Evolutionary conservation across 2,888 invertebrate genomes (phyloP).

Genomic region (Scaptomyza parva): DNA sequence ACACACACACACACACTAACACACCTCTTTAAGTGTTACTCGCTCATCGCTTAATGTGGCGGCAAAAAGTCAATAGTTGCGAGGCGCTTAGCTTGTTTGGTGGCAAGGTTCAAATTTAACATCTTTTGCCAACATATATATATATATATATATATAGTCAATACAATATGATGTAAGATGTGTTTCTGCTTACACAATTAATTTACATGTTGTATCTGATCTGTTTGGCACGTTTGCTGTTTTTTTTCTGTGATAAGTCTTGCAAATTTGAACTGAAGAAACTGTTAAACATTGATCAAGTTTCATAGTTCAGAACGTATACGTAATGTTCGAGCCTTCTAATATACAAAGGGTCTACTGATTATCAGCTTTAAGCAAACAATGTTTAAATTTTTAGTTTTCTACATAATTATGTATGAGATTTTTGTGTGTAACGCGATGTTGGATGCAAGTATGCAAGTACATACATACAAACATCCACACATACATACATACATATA

Average conservation of each 20-base stretch:
- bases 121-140: too few species aligned
- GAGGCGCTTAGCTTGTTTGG: slow-evolving; percentile 55
- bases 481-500: too few species aligned
- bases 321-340: too few species aligned
- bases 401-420: not conserved
- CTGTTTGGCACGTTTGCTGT: not conserved
- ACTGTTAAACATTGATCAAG: not conserved
- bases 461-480: too few species aligned
- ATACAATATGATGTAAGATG: slow-evolving; percentile 3
- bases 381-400: not conserved
- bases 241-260: not conserved
- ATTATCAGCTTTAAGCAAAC: not conserved
- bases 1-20: not conserved
- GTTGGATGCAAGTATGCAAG: too few species aligned
- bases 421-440: too few species aligned
- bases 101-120: slow-evolving; percentile 7
- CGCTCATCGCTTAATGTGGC: slow-evolving; percentile 64
- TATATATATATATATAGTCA: too few species aligned
- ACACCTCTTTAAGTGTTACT: not conserved
- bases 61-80: slow-evolving; percentile 76
- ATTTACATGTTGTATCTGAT: slow-evolving; percentile 1
- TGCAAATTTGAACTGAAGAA: not conserved
- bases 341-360: not conserved
- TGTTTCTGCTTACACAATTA: slow-evolving; percentile 1
- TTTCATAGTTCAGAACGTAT: too few species aligned